Evolutionary conservation across 2,113 vertebrate genomes (phyloP), one percentile per base, ranked within the genome.

Genomic region (Regulus satrapa): DNA sequence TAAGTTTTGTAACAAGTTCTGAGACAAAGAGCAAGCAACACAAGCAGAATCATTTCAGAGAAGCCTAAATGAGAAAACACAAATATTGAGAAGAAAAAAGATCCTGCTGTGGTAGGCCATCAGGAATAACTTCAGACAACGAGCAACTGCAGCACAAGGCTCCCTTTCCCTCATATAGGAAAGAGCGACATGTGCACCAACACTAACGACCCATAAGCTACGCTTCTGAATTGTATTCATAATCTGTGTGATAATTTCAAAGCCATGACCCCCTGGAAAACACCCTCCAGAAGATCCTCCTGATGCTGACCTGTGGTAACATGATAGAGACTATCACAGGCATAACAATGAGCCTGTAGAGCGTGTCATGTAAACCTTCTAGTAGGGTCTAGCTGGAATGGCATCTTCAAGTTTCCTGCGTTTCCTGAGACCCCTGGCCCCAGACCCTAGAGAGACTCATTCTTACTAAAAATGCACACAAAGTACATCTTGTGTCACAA

Each of bases 391-490:
- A 95, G 21, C 73, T 45, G 28, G 67, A 52, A 85, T 48, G 41
- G 76, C 36, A 92, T 68, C 85, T 61, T 90, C 45, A 89, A 31
- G 74, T 36, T 72, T 74, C 52, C 56, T 31, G 19, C 32, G 52
- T 89, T 95, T 96, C 84, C 82, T 68, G 92, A 90, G 83, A 94
- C 59, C 56, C 9, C 14, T 10, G 10, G 2, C 6, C 23, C n/a
- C 0, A 4, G 74, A 29, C 73, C 93, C 78, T 73, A 81, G 62
- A 95, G 88, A 88, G 82, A 88, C 49, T 92, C 63, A 73, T 76
- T 85, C 40, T 52, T 80, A 88, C 89, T 94, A 77, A 97, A 97
- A 98, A 96, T 61, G 77, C n/a, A 88, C 40, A 93, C 58, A 71
- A 5, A 49, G 43, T 8, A 13, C 87, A 89, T 88, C 84, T 61